A percentile compares a stretch with the other conserved stretches of the same genome.
Evolutionary conservation across 2,797 vertebrate genomes (phyloP).

Genomic region (Echiichthys vipera): DNA sequence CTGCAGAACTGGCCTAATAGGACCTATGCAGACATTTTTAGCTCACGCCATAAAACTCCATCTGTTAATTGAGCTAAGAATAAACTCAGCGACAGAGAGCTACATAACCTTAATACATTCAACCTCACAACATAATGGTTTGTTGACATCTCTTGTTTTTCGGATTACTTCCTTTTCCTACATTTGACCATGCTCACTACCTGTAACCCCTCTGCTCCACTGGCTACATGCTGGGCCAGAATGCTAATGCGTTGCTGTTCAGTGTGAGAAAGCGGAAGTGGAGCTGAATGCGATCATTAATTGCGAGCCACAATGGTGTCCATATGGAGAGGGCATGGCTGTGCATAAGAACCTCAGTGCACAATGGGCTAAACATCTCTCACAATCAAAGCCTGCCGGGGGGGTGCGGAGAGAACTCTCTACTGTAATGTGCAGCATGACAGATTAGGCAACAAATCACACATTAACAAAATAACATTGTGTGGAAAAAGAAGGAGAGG

Average conservation of each 20-base stretch:
- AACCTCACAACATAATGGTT: background rate
- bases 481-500: slow-evolving; percentile 52
- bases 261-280: slow-evolving; percentile 72
- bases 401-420: background rate
- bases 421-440: slow-evolving; percentile 53
- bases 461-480: slow-evolving; percentile 69
- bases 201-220: slow-evolving; percentile 31
- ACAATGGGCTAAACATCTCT: slow-evolving; percentile 58
- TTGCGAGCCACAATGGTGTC: slow-evolving; percentile 61
- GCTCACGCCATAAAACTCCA: slow-evolving; percentile 22
- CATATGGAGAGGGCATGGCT: slow-evolving; percentile 60
- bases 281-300: slow-evolving; percentile 73
- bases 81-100: slow-evolving; percentile 1
- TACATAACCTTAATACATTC: background rate
- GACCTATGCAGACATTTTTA: slow-evolving; percentile 26
- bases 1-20: slow-evolving; percentile 17
- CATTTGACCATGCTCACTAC: slow-evolving; percentile 12
- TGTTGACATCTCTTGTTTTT: slow-evolving; percentile 1
- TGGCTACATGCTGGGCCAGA: slow-evolving; percentile 34
- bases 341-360: slow-evolving; percentile 53
- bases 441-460: slow-evolving; percentile 61
- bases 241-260: slow-evolving; percentile 67
- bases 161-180: slow-evolving; percentile 1
- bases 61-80: slow-evolving; percentile 22
- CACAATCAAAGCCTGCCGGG: slow-evolving; percentile 37